Percentiles rank a stretch among this genome's conserved stretches.
These are phyloP conservation scores for Aethina tumida DNA, from an alignment of 1,140 invertebrate species.

Conservation along the genomic window DNA sequence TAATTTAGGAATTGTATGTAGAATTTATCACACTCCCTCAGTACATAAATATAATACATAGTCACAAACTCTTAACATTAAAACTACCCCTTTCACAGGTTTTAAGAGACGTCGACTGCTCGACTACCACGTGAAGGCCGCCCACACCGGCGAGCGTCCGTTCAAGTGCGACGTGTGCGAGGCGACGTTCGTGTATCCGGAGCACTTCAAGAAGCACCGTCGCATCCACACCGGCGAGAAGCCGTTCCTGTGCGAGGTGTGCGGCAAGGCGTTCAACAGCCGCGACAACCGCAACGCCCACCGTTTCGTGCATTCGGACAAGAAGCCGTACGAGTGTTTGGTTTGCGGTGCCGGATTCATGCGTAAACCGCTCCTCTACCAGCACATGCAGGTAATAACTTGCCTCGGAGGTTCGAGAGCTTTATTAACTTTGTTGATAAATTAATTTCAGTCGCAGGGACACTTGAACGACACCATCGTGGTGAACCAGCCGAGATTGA, in stretches of 20 bases:
- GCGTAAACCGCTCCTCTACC: conserved; percentile 67
- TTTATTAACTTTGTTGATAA: too few relatives aligned
- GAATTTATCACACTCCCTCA: too few relatives aligned
- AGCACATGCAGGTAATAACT: conserved; percentile 73
- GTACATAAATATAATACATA: too few relatives aligned
- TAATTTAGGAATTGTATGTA: too few relatives aligned
- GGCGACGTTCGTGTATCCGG: conserved; percentile 73
- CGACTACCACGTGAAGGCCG: conserved; percentile 73
- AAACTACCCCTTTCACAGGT: conserved; percentile 58
- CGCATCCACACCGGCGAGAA: conserved; percentile 68
- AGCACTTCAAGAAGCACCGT: conserved; percentile 74
- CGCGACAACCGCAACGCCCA: conserved; percentile 78
- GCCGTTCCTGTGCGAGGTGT: conserved; percentile 72
- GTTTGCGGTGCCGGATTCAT: conserved; percentile 74
- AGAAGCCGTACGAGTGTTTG: conserved; percentile 76
- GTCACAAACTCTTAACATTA: too few relatives aligned
- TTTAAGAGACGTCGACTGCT: conserved; percentile 64
- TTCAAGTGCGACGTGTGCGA: conserved; percentile 61
- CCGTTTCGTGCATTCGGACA: conserved; percentile 73
- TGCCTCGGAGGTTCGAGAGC: too few relatives aligned
- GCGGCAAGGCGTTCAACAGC: conserved; percentile 75
- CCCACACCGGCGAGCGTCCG: conserved; percentile 67
- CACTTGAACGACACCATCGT: conserved; percentile 70
- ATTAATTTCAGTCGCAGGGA: conserved; percentile 24
- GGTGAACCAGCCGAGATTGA: conserved; percentile 64